Conservation (phyloP, 2,797 vertebrate genomes). For the Darevskia mixta region DNA sequence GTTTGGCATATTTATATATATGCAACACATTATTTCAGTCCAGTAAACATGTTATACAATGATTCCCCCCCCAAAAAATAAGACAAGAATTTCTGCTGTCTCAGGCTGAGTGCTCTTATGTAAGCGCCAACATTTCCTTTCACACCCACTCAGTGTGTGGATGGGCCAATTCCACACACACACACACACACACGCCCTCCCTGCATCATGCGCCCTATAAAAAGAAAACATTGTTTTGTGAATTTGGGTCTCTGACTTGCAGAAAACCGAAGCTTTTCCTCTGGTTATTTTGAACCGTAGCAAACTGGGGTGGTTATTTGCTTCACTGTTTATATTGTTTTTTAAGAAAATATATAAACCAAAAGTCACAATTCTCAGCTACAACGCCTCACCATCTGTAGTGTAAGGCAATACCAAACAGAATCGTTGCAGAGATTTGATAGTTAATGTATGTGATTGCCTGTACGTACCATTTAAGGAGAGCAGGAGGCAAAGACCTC, state of each 20-base stretch:
- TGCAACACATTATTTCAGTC: neutral
- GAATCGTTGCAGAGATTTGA: neutral
- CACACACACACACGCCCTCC: neutral
- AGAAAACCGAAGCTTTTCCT: neutral
- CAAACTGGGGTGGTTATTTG: neutral
- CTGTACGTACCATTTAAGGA: too few species aligned
- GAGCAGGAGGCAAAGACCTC: neutral
- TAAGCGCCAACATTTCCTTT: neutral
- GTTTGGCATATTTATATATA: conserved; percentile 1
- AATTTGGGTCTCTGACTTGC: neutral
- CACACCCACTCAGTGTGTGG: neutral
- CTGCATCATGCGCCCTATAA: neutral
- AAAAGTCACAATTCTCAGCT: neutral
- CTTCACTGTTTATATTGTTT: neutral
- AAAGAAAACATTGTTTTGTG: neutral
- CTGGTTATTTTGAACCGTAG: neutral
- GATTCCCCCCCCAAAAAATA: neutral
- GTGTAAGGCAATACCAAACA: neutral
- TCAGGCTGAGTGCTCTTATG: conserved; percentile 5
- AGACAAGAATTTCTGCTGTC: neutral
- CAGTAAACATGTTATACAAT: neutral
- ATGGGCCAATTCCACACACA: neutral
- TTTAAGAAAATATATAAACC: neutral
- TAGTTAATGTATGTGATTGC: too few species aligned
- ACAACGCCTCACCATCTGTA: neutral